Conservation (phyloP, 2,113 vertebrate genomes). For the Burhinus bistriatus region DNA sequence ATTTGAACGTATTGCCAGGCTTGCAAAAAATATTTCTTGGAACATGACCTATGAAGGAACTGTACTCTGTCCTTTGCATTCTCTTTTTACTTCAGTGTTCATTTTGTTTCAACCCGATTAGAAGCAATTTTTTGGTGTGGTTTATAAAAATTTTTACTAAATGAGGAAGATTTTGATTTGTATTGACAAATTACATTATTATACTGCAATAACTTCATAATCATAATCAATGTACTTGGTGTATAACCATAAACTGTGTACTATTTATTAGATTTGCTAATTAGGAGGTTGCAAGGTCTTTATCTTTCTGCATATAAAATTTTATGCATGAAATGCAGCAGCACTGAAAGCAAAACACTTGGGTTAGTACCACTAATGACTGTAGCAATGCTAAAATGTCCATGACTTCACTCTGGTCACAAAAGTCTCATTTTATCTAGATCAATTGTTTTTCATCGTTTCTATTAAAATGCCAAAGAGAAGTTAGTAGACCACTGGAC, state of each 20-base stretch:
- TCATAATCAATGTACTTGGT: constrained; percentile 43
- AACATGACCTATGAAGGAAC: background rate
- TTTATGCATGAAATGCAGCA: constrained; percentile 11
- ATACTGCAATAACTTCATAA: constrained; percentile 33
- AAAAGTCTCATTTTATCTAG: constrained; percentile 39
- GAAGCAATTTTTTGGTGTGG: background rate
- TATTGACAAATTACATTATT: constrained; percentile 20
- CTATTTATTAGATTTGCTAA: constrained; percentile 57
- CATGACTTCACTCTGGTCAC: constrained; percentile 28
- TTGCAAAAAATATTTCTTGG: background rate
- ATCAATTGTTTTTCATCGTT: constrained; percentile 38
- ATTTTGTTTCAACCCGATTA: background rate
- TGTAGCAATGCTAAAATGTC: constrained; percentile 42
- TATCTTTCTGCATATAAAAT: constrained; percentile 20
- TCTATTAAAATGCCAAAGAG: constrained; percentile 54
- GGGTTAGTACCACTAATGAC: constrained; percentile 28
- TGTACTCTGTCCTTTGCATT: background rate
- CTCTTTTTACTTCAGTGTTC: background rate
- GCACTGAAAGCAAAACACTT: constrained; percentile 32
- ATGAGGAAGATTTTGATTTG: background rate
- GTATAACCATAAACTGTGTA: constrained; percentile 26
- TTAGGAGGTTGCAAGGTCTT: constrained; percentile 29
- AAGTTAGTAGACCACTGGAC: constrained; percentile 4
- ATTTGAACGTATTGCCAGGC: background rate
- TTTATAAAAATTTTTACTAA: background rate